A percentile compares a stretch with the other conserved stretches of the same genome.
phyloP scores from a whole-genome alignment of 2,797 vertebrate genomes.

The Chaetodon trifasciatus region DNA sequence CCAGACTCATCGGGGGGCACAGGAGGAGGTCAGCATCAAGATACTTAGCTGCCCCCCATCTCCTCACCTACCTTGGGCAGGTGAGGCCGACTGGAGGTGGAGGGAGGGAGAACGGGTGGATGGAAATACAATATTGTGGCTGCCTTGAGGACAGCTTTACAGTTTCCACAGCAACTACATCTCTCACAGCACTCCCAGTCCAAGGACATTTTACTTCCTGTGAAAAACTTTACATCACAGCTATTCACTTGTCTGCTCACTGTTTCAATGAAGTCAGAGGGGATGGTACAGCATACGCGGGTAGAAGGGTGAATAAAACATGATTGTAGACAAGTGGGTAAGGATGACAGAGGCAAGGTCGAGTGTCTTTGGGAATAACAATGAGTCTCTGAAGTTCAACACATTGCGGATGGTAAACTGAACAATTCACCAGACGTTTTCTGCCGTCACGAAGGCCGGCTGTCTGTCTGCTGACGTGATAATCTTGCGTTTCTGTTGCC shows the following conservation, averaged over 20 bases:
- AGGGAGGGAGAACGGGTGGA: conserved; percentile 10
- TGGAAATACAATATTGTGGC: conserved; percentile 59
- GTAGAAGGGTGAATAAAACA: conserved; percentile 5
- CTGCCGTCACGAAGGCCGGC: neutral
- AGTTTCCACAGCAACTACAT: conserved; percentile 83
- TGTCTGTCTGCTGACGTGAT: neutral
- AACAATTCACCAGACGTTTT: neutral
- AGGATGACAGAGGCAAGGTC: neutral
- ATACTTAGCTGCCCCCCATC: neutral
- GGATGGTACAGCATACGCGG: neutral
- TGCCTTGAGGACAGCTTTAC: conserved; percentile 63
- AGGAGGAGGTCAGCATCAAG: conserved; percentile 29
- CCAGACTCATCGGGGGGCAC: neutral
- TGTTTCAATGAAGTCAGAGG: conserved; percentile 1
- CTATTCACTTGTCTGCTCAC: conserved; percentile 26
- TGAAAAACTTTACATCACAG: conserved; percentile 55
- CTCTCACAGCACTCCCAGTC: conserved; percentile 35
- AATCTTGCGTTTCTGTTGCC: neutral
- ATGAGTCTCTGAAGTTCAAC: neutral
- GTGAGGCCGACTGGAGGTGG: conserved; percentile 39
- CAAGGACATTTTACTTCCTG: conserved; percentile 60
- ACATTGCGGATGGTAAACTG: neutral
- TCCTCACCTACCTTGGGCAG: conserved; percentile 9
- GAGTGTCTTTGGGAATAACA: neutral
- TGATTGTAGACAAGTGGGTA: fast-evolving